Evolutionary conservation across 2,888 invertebrate species (phyloP).

Genomic region (Taenaris catops): DNA sequence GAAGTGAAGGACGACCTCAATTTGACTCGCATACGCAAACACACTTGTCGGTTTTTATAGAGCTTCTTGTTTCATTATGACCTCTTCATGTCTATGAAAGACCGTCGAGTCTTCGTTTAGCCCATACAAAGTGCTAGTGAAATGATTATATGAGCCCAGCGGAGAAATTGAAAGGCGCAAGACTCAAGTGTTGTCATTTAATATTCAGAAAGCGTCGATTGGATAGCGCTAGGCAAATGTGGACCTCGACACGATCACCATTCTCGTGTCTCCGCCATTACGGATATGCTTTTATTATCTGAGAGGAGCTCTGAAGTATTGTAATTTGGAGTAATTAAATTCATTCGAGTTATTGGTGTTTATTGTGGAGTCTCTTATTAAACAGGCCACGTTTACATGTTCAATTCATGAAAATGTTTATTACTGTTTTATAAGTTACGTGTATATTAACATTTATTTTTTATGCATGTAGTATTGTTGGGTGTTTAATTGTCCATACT

Average conservation of each 20-base stretch:
- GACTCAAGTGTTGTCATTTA: slow-evolving; percentile 45
- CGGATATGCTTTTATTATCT: slow-evolving; percentile 24
- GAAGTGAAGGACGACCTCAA: slow-evolving; percentile 1
- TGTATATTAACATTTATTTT: too few relatives aligned
- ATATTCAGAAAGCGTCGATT: slow-evolving; percentile 62
- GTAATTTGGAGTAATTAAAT: not conserved
- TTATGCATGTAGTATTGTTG: too few relatives aligned
- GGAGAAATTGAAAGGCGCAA: slow-evolving; percentile 57
- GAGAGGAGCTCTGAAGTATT: not conserved
- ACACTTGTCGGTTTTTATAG: slow-evolving; percentile 6
- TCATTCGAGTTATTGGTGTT: not conserved
- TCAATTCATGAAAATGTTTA: too few relatives aligned
- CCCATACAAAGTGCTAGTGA: slow-evolving; percentile 40
- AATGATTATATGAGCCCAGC: slow-evolving; percentile 33
- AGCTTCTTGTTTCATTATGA: slow-evolving; percentile 13
- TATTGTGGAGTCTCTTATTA: not conserved
- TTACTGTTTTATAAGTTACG: too few relatives aligned
- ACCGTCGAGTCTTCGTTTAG: slow-evolving; percentile 29
- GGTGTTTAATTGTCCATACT: too few relatives aligned
- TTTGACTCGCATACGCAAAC: not conserved
- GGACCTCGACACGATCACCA: slow-evolving; percentile 58
- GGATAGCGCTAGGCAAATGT: slow-evolving; percentile 62
- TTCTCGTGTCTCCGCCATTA: slow-evolving; percentile 17
- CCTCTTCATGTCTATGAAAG: slow-evolving; percentile 16
- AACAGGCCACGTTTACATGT: slow-evolving; percentile 2